These are phyloP conservation scores for Epizoanthus ramosus DNA, from an alignment of 92 coral and sea anemone species.

Conservation along the genomic window DNA sequence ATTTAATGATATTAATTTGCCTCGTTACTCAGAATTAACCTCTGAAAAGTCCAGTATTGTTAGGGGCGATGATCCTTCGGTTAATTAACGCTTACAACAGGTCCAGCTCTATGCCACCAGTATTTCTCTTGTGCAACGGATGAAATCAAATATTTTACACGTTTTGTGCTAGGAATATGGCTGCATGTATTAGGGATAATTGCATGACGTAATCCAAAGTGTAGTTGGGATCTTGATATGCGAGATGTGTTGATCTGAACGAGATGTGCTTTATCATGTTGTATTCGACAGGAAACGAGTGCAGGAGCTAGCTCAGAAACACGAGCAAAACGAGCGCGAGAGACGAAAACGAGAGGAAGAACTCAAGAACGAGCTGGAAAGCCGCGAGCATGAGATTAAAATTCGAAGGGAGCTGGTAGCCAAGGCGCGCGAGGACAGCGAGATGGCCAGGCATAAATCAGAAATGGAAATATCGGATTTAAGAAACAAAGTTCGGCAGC, in stretches of 20 bases:
- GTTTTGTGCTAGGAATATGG: too few relatives aligned
- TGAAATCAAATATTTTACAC: too few relatives aligned
- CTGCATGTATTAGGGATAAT: too few relatives aligned
- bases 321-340: slow-evolving; percentile 80
- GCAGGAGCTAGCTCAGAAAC: slow-evolving; percentile 79
- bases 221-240: too few relatives aligned
- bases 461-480: slow-evolving; percentile 81
- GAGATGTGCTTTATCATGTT: slow-evolving; percentile 2
- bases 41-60: too few relatives aligned
- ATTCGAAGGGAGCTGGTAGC: slow-evolving; percentile 75
- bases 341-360: slow-evolving; percentile 73
- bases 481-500: slow-evolving; percentile 72
- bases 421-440: slow-evolving; percentile 74
- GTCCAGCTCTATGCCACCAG: too few relatives aligned
- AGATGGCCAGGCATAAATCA: slow-evolving; percentile 72
- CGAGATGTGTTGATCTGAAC: neutral
- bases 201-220: too few relatives aligned
- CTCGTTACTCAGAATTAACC: too few relatives aligned
- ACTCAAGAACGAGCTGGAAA: slow-evolving; percentile 73
- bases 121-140: too few relatives aligned
- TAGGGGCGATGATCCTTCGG: too few relatives aligned
- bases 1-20: too few relatives aligned
- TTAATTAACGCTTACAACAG: too few relatives aligned
- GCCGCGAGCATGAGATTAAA: slow-evolving; percentile 77
- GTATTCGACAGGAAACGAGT: slow-evolving; percentile 72